Base-by-base conservation (phyloP, 1,140 invertebrate species). In the Asbolus verrucosus region DNA sequence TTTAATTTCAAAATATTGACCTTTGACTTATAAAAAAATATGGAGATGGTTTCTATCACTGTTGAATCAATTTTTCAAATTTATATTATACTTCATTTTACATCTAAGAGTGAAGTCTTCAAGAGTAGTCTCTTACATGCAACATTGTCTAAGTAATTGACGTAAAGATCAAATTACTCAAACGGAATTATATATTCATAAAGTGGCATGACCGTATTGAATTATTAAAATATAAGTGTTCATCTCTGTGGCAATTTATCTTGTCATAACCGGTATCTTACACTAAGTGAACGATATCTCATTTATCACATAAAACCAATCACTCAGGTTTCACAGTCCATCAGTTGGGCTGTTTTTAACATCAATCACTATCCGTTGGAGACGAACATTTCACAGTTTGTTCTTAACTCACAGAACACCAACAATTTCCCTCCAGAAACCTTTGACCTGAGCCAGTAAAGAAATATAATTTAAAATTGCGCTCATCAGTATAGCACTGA, bases 261-360 rank as follows among this genome's bases (percentile, higher is more conserved):
- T 73, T 76, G 75, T 76, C 76, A 69, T 68, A 76, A 76, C 71
- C 73, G 73, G 76, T 76, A 76, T 75, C 71, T 77, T 73, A 73
- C 73, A 73, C 76, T 39, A 65, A 41, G 18, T 69, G 69, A 65
- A 61, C 70, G 73, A 76, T 75, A 75, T 75, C 73, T 76, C 76
- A 78, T 78, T 78, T 78, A 78, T 78, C 76, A 78, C 72, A 62
- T 39, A 63, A 72, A 78, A 75, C 75, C 76, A 78, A 78, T 78
- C 75, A 76, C 70, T 75, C 76, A 78, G 69, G 72, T 73, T 71
- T 74, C 73, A 75, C 74, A 75, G 71, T 65, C 75, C 69, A 76
- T 78, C 75, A 74, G 66, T 74, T 75, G 36, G 61, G 60, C 69
- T 73, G 69, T 74, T 75, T 72, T 69, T 70, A 71, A 71, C 75